Evolutionary conservation across 2,113 vertebrate species (phyloP).

Genomic region (Centropus bengalensis): DNA sequence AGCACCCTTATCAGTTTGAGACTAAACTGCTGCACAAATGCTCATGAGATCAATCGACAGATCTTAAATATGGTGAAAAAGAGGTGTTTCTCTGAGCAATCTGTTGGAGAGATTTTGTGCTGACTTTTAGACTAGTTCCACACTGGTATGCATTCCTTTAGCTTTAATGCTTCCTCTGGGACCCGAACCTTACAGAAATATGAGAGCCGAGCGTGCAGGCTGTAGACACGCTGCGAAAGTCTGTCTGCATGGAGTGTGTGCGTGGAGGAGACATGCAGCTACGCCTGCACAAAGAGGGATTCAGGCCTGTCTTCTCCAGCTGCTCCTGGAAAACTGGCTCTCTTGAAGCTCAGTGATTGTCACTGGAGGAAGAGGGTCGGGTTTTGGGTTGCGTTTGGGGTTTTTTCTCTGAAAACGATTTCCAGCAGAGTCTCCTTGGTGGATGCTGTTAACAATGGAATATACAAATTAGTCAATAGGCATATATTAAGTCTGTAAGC

Average conservation of each 20-base stretch:
- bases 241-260: neutral
- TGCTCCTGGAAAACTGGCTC: neutral
- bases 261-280: neutral
- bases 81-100: constrained; percentile 52
- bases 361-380: neutral
- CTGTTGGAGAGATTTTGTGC: constrained; percentile 41
- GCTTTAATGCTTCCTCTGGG: constrained; percentile 75
- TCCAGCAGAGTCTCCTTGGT: neutral
- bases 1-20: constrained; percentile 18
- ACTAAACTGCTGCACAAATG: constrained; percentile 19
- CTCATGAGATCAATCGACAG: constrained; percentile 33
- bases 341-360: neutral
- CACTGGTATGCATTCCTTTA: constrained; percentile 73
- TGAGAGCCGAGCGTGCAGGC: constrained; percentile 46
- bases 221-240: constrained; percentile 9
- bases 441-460: neutral
- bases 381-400: neutral
- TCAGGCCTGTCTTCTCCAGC: neutral
- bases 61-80: constrained; percentile 18
- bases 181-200: constrained; percentile 69
- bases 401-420: neutral
- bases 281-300: neutral
- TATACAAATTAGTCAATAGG: constrained; percentile 1
- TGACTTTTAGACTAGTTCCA: constrained; percentile 45
- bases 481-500: constrained; percentile 19